Conservation (phyloP, 2,113 vertebrate species). For the Accipiter virgatus region DNA sequence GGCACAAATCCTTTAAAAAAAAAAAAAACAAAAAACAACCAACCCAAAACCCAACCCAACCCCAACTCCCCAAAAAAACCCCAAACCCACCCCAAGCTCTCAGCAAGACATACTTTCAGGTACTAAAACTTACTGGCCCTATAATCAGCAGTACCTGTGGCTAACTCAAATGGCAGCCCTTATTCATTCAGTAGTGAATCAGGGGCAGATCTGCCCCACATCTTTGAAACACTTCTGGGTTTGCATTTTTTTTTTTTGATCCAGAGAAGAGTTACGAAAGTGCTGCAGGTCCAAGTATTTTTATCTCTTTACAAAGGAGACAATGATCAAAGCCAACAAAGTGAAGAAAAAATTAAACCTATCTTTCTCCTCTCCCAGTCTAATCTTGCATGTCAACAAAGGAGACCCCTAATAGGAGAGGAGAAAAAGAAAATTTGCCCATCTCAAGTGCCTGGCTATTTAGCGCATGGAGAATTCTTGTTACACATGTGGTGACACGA, state of each 20-base stretch:
- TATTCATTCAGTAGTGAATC: constrained; percentile 74
- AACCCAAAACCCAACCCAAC: not conserved
- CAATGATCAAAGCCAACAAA: constrained; percentile 68
- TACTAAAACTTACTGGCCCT: constrained; percentile 75
- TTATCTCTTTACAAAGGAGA: constrained; percentile 68
- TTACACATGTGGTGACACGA: not conserved
- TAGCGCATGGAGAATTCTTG: constrained; percentile 42
- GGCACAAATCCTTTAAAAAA: constrained; percentile 59
- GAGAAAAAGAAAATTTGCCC: constrained; percentile 33
- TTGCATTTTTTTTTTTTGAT: constrained; percentile 57
- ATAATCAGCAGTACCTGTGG: constrained; percentile 73
- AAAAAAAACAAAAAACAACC: not conserved
- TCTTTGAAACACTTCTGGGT: constrained; percentile 65
- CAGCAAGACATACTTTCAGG: constrained; percentile 74
- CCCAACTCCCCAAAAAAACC: not conserved
- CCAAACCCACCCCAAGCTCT: constrained; percentile 9
- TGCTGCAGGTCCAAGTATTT: constrained; percentile 71
- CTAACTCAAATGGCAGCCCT: constrained; percentile 63
- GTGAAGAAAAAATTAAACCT: constrained; percentile 55
- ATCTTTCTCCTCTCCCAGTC: constrained; percentile 58
- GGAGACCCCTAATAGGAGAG: constrained; percentile 22
- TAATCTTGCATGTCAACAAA: constrained; percentile 14
- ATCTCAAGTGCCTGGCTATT: constrained; percentile 69
- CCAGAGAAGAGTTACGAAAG: constrained; percentile 68
- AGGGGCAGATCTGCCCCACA: constrained; percentile 38